Conservation (phyloP, 1,140 invertebrate genomes). For the Zophobas atratus region DNA sequence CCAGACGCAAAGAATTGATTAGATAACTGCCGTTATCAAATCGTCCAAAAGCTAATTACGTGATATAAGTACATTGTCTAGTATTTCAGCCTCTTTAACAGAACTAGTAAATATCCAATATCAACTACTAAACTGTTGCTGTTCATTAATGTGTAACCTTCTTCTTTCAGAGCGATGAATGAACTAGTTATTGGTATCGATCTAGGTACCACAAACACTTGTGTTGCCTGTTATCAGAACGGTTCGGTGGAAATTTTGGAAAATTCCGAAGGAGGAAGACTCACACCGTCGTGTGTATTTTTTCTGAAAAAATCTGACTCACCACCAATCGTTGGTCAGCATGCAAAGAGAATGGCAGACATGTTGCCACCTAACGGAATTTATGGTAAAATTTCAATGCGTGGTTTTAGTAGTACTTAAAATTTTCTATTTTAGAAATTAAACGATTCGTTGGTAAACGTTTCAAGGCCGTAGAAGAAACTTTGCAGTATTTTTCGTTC, state of each 20-base stretch:
- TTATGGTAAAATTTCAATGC: conserved; percentile 75
- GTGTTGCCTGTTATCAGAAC: conserved; percentile 14
- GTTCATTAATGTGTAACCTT: too few species aligned
- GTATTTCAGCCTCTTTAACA: too few species aligned
- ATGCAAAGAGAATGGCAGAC: not conserved
- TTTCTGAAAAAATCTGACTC: conserved; percentile 71
- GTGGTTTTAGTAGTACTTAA: not conserved
- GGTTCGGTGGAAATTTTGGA: conserved; percentile 82
- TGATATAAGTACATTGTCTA: too few species aligned
- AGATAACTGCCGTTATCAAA: too few species aligned
- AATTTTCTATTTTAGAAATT: conserved; percentile 5
- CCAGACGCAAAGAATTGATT: too few species aligned
- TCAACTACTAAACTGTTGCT: too few species aligned
- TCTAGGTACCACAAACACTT: conserved; percentile 48
- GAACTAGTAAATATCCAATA: too few species aligned
- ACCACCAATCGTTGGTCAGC: conserved; percentile 66
- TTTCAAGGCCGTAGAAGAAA: not conserved
- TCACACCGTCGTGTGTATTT: conserved; percentile 77
- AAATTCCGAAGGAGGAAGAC: conserved; percentile 87
- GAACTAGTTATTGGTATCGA: conserved; percentile 4
- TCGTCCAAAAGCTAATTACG: too few species aligned
- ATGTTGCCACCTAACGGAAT: conserved; percentile 12
- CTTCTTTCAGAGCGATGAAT: too few species aligned
- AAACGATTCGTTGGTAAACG: conserved; percentile 21
- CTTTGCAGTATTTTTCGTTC: conserved; percentile 20